Percentiles rank a stretch among this genome's conserved stretches.
phyloP scores from a whole-genome alignment of 2,888 invertebrate species.

The Priocnemis perturbator region DNA sequence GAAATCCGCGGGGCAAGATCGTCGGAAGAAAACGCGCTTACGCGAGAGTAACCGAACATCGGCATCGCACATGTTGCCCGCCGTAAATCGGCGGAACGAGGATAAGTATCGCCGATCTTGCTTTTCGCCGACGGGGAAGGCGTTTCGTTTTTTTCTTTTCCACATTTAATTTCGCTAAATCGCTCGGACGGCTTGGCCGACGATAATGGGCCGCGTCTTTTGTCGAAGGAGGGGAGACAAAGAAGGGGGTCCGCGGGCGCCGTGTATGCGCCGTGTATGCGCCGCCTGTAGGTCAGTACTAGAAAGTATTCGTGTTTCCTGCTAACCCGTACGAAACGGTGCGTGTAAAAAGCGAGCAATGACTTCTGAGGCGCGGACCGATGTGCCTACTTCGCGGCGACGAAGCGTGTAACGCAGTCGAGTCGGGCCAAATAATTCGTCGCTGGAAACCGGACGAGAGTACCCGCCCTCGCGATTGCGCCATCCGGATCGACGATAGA shows the following conservation, averaged over 20 bases:
- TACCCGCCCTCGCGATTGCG: background rate
- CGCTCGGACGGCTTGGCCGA: background rate
- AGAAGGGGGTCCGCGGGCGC: too few species aligned
- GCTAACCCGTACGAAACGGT: constrained; percentile 48
- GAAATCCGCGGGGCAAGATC: too few species aligned
- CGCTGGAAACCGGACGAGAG: background rate
- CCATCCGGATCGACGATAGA: background rate
- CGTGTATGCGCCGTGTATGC: too few species aligned
- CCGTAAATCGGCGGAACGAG: too few species aligned
- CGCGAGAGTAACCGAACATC: too few species aligned
- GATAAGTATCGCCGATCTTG: too few species aligned
- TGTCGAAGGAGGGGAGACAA: background rate
- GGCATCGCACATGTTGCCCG: too few species aligned
- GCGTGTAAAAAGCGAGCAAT: constrained; percentile 55
- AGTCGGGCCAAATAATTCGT: constrained; percentile 7
- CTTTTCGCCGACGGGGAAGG: too few species aligned
- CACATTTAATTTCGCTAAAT: too few species aligned
- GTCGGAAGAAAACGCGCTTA: too few species aligned
- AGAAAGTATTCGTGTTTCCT: constrained; percentile 59
- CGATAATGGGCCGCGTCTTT: background rate
- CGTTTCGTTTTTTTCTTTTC: too few species aligned
- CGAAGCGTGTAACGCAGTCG: constrained; percentile 20
- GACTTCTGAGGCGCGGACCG: constrained; percentile 22
- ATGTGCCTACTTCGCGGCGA: constrained; percentile 18
- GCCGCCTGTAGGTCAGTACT: constrained; percentile 52